phyloP scores from a whole-genome alignment of 2,113 vertebrate genomes.

The Calyptommatus sinebrachiatus region DNA sequence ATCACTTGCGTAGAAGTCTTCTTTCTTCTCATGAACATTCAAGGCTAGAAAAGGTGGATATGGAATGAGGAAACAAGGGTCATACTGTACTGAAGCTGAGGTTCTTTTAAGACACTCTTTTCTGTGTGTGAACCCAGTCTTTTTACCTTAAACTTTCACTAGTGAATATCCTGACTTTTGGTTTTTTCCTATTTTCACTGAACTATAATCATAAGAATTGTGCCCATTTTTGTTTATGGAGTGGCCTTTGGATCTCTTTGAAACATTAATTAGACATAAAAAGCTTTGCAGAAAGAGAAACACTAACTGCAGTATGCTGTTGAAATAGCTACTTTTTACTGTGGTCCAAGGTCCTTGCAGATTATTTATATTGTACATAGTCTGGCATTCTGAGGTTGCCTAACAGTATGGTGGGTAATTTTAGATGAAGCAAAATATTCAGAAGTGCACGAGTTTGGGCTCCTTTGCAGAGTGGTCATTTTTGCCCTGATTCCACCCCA shows the following conservation, averaged over 20 bases:
- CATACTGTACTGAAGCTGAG: no score
- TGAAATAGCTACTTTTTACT: background rate
- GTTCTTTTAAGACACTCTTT: no score
- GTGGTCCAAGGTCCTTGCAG: background rate
- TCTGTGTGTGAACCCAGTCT: background rate
- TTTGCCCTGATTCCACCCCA: no score
- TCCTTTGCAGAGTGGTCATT: no score
- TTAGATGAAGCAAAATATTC: no score
- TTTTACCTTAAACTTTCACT: background rate
- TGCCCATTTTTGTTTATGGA: background rate
- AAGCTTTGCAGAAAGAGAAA: background rate
- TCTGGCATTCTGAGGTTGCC: background rate
- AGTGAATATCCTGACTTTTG: background rate
- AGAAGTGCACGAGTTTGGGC: no score
- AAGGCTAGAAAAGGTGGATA: no score
- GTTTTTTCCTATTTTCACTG: background rate
- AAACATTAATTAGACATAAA: background rate
- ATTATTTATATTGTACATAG: background rate
- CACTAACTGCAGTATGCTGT: background rate
- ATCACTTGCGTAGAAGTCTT: no score
- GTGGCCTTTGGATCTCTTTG: conserved; percentile 2
- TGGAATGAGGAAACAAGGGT: no score
- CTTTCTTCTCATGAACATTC: no score
- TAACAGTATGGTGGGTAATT: background rate
- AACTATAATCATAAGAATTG: background rate